Base-by-base conservation (phyloP, 2,888 invertebrate species). In the Octodonta nipae region DNA sequence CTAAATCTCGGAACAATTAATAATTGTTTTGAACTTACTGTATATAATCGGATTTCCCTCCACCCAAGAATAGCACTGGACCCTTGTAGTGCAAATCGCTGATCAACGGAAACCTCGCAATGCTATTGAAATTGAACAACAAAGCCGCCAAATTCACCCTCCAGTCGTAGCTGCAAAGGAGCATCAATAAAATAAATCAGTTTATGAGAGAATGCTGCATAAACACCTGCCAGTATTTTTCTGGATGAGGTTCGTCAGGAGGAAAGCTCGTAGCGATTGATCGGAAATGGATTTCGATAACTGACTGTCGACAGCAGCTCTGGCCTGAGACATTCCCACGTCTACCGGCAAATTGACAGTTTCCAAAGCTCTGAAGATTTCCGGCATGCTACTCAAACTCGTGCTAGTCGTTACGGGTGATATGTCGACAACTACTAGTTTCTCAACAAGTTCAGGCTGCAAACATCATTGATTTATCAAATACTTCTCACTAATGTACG, bases 1-100 rank as follows among this genome's bases (percentile, higher is more conserved):
- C n/a, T n/a, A n/a, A n/a, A n/a, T n/a, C n/a, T n/a, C n/a, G n/a
- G n/a, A n/a, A n/a, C n/a, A n/a, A n/a, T n/a, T n/a, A n/a, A n/a
- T n/a, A n/a, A n/a, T n/a, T n/a, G n/a, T n/a, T n/a, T n/a, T 22
- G 15, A 31, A 46, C 49, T 65, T 64, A 80, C 81, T 69, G 70
- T 46, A 93, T 71, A 57, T 81, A 89, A 58, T 79, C 74, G 1
- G 92, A 92, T n/a, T 74, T 65, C 8, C 66, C 71, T 32, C 93
- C 93, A 39, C 78, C 85, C 35, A 95, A 64, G 58, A 95, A 93
- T 4, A 88, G 57, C 1, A 83, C 78, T 2, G 83, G 81, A 3
- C 83, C 82, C 3, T 43, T 32, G 36, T 47, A 61, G 16, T 40
- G 45, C 6, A 40, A 34, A 15, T 44, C 46, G 4, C 49, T 41